Conservation (phyloP, 37 sponge, comb jelly and placozoan species). For the Cliona cf. orientalis region DNA sequence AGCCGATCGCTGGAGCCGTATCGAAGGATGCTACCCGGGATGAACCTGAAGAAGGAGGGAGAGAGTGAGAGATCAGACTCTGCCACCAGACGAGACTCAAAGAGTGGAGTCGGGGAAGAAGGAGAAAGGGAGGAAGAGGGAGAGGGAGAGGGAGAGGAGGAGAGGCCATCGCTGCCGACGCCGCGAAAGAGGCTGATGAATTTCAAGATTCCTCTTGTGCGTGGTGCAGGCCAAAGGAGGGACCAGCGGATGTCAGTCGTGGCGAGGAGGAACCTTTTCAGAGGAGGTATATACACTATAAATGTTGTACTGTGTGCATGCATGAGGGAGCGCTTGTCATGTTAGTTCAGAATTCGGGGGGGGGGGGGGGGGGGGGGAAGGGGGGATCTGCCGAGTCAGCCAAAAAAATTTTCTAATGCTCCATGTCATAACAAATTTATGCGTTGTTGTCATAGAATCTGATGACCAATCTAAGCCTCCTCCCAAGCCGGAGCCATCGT, state of each 20-base stretch:
- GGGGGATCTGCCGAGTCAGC: too few species aligned
- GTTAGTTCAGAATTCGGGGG: background rate
- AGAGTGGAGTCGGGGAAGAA: too few species aligned
- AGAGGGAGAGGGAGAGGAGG: constrained; percentile 34
- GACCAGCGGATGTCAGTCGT: constrained; percentile 17
- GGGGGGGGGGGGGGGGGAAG: too few species aligned
- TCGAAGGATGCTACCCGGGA: constrained; percentile 65
- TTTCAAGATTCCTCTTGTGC: constrained; percentile 79
- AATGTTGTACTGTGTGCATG: too few species aligned
- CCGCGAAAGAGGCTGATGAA: constrained; percentile 72
- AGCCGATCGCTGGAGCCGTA: constrained; percentile 46
- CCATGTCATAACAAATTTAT: background rate
- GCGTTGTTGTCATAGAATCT: background rate
- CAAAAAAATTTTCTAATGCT: constrained; percentile 1
- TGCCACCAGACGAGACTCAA: background rate
- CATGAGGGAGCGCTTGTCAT: background rate
- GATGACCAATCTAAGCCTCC: background rate
- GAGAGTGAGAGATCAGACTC: background rate
- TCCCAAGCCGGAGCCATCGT: background rate
- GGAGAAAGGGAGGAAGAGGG: constrained; percentile 16
- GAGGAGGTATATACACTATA: too few species aligned
- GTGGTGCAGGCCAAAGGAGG: constrained; percentile 29
- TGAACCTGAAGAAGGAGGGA: constrained; percentile 2
- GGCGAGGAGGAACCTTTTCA: constrained; percentile 33
- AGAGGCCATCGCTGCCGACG: constrained; percentile 19